Evolutionary conservation across 1,140 invertebrate species (phyloP).

Genomic region (Phocides pigmalion): DNA sequence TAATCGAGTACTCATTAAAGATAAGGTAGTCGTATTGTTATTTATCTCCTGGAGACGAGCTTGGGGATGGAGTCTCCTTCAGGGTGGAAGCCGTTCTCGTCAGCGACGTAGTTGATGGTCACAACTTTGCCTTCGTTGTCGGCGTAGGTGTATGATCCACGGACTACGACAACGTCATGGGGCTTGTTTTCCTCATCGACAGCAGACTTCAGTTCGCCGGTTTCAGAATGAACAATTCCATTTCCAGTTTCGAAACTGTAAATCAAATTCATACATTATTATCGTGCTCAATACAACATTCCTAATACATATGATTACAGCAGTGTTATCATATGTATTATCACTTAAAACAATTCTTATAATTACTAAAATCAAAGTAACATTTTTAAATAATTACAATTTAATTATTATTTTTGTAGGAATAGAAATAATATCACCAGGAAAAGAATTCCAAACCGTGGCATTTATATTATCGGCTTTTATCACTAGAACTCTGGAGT

Average conservation of each 20-base stretch:
- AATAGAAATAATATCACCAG: too few relatives aligned
- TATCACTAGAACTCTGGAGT: too few relatives aligned
- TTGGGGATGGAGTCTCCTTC: slow-evolving; percentile 68
- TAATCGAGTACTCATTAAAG: slow-evolving; percentile 30
- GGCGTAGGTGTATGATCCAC: slow-evolving; percentile 69
- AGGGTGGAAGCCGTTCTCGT: slow-evolving; percentile 84
- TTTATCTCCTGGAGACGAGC: slow-evolving; percentile 47
- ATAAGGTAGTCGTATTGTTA: slow-evolving; percentile 6
- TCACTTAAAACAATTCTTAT: too few relatives aligned
- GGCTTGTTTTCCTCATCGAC: slow-evolving; percentile 78
- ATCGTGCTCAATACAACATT: slow-evolving; percentile 8
- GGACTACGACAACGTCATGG: slow-evolving; percentile 66
- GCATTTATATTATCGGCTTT: too few relatives aligned
- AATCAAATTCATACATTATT: neutral
- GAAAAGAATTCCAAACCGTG: too few relatives aligned
- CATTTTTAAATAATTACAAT: too few relatives aligned
- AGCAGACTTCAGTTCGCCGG: slow-evolving; percentile 64
- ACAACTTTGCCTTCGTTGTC: slow-evolving; percentile 61
- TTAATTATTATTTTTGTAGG: too few relatives aligned
- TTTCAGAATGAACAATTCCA: slow-evolving; percentile 62
- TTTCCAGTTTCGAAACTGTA: slow-evolving; percentile 72
- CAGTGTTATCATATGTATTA: too few relatives aligned
- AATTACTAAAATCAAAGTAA: too few relatives aligned
- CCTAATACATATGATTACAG: too few relatives aligned
- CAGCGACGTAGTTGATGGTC: slow-evolving; percentile 79